Conservation (phyloP, 1,140 invertebrate genomes). For the Leptoteleia sp. region DNA sequence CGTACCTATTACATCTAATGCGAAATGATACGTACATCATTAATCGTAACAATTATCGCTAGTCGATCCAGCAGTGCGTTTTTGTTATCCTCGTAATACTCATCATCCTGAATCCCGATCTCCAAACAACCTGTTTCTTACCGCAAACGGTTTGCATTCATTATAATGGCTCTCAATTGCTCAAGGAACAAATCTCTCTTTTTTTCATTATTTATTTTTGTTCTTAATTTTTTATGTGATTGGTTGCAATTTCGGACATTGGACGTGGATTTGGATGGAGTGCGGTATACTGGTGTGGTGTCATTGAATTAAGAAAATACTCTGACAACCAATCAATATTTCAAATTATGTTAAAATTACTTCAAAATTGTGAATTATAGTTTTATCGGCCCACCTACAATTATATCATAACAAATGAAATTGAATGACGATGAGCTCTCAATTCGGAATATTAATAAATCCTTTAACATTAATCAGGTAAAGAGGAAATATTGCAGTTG, state of each 20-base stretch:
- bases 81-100: conserved; percentile 43
- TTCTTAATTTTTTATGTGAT: no score
- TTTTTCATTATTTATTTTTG: conserved; percentile 45
- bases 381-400: no score
- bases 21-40: conserved; percentile 28
- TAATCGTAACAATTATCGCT: conserved; percentile 51
- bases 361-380: no score
- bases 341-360: background rate
- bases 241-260: conserved; percentile 72
- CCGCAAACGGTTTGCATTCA: conserved; percentile 33
- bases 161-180: conserved; percentile 24
- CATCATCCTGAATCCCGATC: conserved; percentile 33
- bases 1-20: conserved; percentile 5
- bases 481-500: no score
- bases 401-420: no score
- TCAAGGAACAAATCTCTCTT: no score
- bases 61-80: conserved; percentile 55
- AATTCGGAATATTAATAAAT: no score
- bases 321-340: conserved; percentile 6
- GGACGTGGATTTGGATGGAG: conserved; percentile 80
- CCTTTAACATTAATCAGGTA: no score
- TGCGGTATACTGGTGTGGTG: conserved; percentile 73
- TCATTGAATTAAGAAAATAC: conserved; percentile 42
- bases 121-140: conserved; percentile 19
- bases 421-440: no score